A percentile compares a stretch with the other conserved stretches of the same genome.
Conservation (phyloP, 1,140 invertebrate species). For the Battus philenor region DNA sequence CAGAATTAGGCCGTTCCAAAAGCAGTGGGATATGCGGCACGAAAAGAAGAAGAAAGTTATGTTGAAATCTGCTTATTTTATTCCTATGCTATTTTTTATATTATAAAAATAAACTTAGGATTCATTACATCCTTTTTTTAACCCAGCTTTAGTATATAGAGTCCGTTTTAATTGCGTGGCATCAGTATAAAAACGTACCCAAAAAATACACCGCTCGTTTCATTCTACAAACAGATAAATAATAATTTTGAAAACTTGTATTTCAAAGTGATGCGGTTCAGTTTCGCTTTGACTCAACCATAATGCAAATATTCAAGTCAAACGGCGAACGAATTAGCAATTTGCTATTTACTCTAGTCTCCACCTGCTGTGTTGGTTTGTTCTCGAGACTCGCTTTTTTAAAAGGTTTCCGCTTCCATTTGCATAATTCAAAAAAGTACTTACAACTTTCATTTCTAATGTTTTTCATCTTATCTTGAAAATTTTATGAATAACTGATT, state of each 20-base stretch:
- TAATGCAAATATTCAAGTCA: slow-evolving; percentile 18
- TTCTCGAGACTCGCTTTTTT: slow-evolving; percentile 24
- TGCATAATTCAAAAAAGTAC: slow-evolving; percentile 15
- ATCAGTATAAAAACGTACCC: too few species aligned
- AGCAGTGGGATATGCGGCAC: too few species aligned
- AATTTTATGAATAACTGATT: too few species aligned
- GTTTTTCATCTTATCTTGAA: not conserved
- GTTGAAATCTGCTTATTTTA: too few species aligned
- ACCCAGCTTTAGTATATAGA: too few species aligned
- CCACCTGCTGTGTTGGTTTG: slow-evolving; percentile 27
- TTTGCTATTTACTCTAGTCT: slow-evolving; percentile 34
- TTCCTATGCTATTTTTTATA: too few species aligned
- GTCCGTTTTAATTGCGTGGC: too few species aligned
- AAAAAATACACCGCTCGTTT: too few species aligned
- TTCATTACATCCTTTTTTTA: too few species aligned
- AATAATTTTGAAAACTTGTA: slow-evolving; percentile 11
- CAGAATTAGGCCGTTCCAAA: too few species aligned
- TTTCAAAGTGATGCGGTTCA: slow-evolving; percentile 18
- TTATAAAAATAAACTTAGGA: too few species aligned
- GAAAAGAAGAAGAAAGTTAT: too few species aligned
- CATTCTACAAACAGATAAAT: not conserved
- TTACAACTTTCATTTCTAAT: slow-evolving; percentile 14
- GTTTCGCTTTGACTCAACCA: slow-evolving; percentile 16
- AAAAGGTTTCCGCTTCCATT: slow-evolving; percentile 18
- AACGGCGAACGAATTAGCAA: slow-evolving; percentile 24